Conservation (phyloP, 2,888 invertebrate species). For the Polyploca ridens region DNA sequence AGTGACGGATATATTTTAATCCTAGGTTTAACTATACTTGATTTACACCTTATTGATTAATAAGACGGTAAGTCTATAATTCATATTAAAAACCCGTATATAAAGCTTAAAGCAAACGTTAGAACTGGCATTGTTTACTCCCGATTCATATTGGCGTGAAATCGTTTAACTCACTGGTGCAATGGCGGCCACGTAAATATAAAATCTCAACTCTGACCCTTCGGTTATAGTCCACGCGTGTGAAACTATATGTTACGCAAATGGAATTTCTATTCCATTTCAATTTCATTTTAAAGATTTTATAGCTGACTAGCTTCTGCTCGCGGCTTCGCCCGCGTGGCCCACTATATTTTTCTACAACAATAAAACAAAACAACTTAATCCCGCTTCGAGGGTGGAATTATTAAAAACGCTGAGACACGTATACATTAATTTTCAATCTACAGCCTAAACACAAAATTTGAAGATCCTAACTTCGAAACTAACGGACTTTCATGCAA, state of each 20-base stretch:
- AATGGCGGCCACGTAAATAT: slow-evolving; percentile 20
- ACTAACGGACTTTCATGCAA: no score
- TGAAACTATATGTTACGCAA: neutral
- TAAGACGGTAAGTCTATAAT: neutral
- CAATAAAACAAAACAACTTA: no score
- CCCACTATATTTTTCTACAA: no score
- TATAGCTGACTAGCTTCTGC: neutral
- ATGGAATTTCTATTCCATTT: neutral
- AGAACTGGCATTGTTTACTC: slow-evolving; percentile 32
- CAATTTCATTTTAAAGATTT: neutral
- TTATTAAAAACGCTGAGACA: no score
- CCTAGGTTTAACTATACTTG: no score
- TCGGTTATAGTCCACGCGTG: neutral
- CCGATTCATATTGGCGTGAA: slow-evolving; percentile 60
- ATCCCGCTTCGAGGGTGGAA: no score
- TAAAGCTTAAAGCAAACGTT: neutral
- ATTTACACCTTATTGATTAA: no score
- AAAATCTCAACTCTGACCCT: slow-evolving; percentile 16
- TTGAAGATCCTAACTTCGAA: no score
- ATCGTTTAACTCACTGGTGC: slow-evolving; percentile 39
- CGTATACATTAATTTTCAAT: no score
- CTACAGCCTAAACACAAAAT: no score
- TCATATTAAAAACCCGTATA: neutral
- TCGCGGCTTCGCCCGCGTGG: no score
- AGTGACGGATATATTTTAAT: no score